These are phyloP conservation scores for Fragum whitleyi DNA, from an alignment of 2,888 invertebrate genomes.

Conservation along the genomic window DNA sequence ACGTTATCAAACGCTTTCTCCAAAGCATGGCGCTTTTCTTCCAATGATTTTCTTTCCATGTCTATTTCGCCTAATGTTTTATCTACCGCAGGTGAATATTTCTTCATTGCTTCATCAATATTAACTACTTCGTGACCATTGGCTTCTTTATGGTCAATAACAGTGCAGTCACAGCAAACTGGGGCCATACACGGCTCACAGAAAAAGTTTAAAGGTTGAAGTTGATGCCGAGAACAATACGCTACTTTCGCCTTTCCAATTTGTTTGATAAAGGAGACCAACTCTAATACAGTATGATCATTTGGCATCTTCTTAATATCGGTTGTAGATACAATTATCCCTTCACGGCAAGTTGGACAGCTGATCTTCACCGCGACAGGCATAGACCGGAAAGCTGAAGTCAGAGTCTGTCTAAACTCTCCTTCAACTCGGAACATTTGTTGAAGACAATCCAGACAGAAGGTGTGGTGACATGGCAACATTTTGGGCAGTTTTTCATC, in stretches of 20 bases:
- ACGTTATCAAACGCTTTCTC: constrained; percentile 76
- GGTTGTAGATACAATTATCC: constrained; percentile 77
- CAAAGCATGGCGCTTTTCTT: constrained; percentile 73
- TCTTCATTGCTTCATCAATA: constrained; percentile 80
- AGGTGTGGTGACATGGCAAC: constrained; percentile 84
- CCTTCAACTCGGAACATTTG: constrained; percentile 83
- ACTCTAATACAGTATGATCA: constrained; percentile 80
- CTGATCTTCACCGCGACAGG: constrained; percentile 81
- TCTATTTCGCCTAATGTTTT: constrained; percentile 75
- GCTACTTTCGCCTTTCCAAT: constrained; percentile 77
- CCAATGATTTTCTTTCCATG: constrained; percentile 67
- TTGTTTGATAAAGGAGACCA: constrained; percentile 76
- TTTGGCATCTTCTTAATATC: constrained; percentile 80
- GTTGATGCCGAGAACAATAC: constrained; percentile 80
- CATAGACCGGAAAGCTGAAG: constrained; percentile 79
- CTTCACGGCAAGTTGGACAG: constrained; percentile 80
- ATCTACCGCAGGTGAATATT: constrained; percentile 80
- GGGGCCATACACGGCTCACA: constrained; percentile 81
- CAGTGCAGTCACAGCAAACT: constrained; percentile 82
- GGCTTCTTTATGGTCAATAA: constrained; percentile 80
- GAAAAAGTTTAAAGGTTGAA: constrained; percentile 82
- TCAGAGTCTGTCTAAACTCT: constrained; percentile 78
- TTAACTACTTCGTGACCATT: constrained; percentile 79
- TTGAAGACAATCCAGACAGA: constrained; percentile 83
- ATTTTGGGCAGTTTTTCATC: constrained; percentile 83